Percentiles rank a stretch among this genome's conserved stretches.
These are phyloP conservation scores for Porites australiensis DNA, from an alignment of 64 coral and sea anemone genomes.

Conservation along the genomic window DNA sequence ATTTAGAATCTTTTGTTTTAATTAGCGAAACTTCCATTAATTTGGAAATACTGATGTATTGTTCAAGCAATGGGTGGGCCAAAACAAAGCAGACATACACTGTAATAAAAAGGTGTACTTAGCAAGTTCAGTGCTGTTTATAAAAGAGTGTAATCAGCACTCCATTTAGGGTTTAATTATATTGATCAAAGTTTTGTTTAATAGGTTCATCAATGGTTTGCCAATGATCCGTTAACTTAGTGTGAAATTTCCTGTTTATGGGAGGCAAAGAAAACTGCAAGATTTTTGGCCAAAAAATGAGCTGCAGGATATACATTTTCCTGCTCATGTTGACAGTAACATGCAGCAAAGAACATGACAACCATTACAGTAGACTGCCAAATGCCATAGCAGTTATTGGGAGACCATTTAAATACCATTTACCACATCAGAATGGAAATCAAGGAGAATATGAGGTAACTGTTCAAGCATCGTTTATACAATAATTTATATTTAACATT, in stretches of 20 bases:
- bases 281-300: conserved; percentile 19
- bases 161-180: no score
- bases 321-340: background rate
- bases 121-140: no score
- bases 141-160: no score
- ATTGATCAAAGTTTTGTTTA: background rate
- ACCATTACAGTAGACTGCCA: conserved; percentile 66
- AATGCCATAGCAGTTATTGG: conserved; percentile 82
- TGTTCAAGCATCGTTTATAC: background rate
- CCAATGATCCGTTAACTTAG: background rate
- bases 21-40: no score
- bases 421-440: conserved; percentile 8
- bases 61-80: no score
- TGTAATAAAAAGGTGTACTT: no score
- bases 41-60: no score
- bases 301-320: conserved; percentile 11
- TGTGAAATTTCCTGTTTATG: background rate
- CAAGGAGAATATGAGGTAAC: background rate
- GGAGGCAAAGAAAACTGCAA: background rate
- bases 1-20: no score
- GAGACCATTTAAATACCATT: conserved; percentile 64
- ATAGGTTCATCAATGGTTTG: conserved; percentile 36
- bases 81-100: no score
- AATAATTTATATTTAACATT: no score
- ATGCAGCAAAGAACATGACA: background rate